These are phyloP conservation scores for Neosilurus mollespiculum DNA, from an alignment of 2,797 vertebrate species.

Conservation along the genomic window DNA sequence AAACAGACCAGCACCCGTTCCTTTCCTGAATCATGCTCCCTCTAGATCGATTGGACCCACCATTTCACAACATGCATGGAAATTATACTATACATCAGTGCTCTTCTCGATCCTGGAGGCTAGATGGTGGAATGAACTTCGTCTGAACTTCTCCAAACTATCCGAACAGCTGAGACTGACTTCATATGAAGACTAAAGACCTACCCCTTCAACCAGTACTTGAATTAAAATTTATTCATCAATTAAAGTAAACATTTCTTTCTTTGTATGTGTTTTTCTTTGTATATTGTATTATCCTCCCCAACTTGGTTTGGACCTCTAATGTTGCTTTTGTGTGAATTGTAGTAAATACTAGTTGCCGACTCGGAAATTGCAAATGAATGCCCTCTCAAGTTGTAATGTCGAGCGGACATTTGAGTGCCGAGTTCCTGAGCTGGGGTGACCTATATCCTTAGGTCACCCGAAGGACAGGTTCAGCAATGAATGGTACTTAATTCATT, in stretches of 20 bases:
- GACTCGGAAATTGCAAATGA: too few species aligned
- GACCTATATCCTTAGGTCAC: too few species aligned
- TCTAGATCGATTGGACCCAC: neutral
- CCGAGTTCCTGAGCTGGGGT: too few species aligned
- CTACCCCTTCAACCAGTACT: neutral
- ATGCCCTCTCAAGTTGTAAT: too few species aligned
- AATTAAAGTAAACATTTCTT: neutral
- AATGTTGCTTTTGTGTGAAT: neutral
- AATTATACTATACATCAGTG: neutral
- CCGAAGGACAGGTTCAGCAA: too few species aligned
- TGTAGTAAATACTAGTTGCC: too few species aligned
- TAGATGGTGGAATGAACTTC: neutral
- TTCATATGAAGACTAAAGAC: neutral
- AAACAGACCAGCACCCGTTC: neutral
- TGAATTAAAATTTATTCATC: neutral
- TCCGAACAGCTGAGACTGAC: neutral
- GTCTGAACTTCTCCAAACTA: too few species aligned
- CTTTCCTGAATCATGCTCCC: neutral
- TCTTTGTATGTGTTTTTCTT: neutral
- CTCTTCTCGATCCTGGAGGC: neutral
- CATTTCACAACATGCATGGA: too few species aligned
- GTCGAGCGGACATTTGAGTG: too few species aligned
- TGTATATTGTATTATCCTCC: neutral
- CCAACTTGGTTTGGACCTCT: neutral
- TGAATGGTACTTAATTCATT: too few species aligned